A percentile compares a stretch with the other conserved stretches of the same genome.
These are phyloP conservation scores for Scaptodrosophila lebanonensis DNA, from an alignment of 1,140 invertebrate species.

Conservation along the genomic window DNA sequence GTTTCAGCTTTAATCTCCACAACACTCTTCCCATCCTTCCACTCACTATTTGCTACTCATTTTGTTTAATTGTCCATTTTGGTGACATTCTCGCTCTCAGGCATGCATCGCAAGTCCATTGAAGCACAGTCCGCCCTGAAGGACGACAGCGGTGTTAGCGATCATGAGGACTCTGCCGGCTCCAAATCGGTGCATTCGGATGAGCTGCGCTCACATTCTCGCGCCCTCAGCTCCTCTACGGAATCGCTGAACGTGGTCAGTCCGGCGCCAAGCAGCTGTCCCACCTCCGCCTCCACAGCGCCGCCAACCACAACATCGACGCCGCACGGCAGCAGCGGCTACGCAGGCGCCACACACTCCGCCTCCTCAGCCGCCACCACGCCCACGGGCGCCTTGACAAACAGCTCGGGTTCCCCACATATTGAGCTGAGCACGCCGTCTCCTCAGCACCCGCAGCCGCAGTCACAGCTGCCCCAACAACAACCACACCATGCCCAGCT, in stretches of 20 bases:
- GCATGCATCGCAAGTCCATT: conserved; percentile 99
- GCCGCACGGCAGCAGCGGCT: conserved; percentile 50
- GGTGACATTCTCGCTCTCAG: conserved; percentile 78
- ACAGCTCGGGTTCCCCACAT: conserved; percentile 64
- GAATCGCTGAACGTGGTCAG: conserved; percentile 71
- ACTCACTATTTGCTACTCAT: not conserved
- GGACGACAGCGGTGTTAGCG: conserved; percentile 80
- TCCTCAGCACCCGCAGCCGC: conserved; percentile 32
- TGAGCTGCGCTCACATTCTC: conserved; percentile 40
- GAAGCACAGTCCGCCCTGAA: conserved; percentile 97
- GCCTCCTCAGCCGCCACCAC: conserved; percentile 49
- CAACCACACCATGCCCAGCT: conserved; percentile 19
- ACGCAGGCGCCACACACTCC: conserved; percentile 12
- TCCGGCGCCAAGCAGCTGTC: conserved; percentile 61
- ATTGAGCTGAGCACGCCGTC: conserved; percentile 65
- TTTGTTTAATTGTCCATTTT: not conserved
- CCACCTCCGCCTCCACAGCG: conserved; percentile 38
- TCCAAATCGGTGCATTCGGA: conserved; percentile 66
- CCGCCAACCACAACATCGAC: conserved; percentile 43
- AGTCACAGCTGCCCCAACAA: conserved; percentile 14
- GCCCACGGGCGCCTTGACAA: conserved; percentile 50
- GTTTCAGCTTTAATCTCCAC: no score
- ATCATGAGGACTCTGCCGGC: conserved; percentile 65
- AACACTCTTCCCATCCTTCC: not conserved
- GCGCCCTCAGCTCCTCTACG: conserved; percentile 57